Percentiles rank a stretch among this genome's conserved stretches.
phyloP scores from a whole-genome alignment of 2,113 vertebrate species.

The Lagenorhynchus albirostris region DNA sequence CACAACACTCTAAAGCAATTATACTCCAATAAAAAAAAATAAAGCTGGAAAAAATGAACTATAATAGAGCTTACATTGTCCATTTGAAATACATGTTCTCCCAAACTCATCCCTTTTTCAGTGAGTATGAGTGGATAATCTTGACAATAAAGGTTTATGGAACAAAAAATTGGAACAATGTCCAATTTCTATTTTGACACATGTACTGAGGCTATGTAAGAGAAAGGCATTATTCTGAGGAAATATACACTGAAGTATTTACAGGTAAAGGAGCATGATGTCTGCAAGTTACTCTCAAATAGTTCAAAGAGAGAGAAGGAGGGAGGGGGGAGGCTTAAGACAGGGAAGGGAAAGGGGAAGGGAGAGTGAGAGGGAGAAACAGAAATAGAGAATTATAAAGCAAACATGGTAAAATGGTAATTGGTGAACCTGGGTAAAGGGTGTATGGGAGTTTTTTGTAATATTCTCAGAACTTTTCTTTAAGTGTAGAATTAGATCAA shows the following conservation, averaged over 20 bases:
- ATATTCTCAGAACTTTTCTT: background rate
- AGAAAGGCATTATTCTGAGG: background rate
- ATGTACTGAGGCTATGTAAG: background rate
- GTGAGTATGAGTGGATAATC: background rate
- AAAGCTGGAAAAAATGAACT: background rate
- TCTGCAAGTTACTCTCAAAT: conserved; percentile 11
- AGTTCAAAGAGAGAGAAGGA: background rate
- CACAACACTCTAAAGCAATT: no score
- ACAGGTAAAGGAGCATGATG: background rate
- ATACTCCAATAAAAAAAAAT: background rate
- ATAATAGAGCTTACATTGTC: background rate
- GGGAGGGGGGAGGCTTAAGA: background rate
- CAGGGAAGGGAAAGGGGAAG: background rate
- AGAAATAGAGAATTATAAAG: background rate
- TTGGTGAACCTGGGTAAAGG: background rate
- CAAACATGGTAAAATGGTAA: background rate
- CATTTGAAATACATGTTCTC: background rate
- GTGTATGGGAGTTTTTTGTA: background rate
- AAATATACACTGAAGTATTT: background rate
- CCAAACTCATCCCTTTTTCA: background rate
- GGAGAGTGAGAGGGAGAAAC: background rate
- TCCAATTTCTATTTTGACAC: conserved; percentile 34
- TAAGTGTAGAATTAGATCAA: conserved; percentile 12
- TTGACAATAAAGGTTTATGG: background rate
- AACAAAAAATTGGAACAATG: background rate